Percentiles rank a stretch among this genome's conserved stretches.
phyloP scores from a whole-genome alignment of 2,113 vertebrate species.

The Ptilorrhoa leucosticta region DNA sequence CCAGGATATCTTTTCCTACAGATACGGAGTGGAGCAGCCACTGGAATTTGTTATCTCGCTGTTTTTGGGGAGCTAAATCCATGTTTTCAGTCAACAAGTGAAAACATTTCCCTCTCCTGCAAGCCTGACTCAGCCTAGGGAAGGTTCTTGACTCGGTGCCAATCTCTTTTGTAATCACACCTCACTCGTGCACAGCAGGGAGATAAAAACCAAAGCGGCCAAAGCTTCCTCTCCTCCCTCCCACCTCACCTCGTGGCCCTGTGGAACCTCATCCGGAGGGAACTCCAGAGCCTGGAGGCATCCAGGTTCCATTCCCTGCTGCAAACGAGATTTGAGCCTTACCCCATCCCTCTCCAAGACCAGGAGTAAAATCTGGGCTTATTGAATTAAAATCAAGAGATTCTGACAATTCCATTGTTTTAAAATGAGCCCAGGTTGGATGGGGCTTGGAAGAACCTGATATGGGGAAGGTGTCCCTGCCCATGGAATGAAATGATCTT shows the following conservation, averaged over 20 bases:
- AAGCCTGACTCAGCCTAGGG: background rate
- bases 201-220: background rate
- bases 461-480: background rate
- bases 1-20: background rate
- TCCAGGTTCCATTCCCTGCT: background rate
- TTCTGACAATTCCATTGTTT: background rate
- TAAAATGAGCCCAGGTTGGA: background rate
- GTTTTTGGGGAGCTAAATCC: background rate
- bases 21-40: background rate
- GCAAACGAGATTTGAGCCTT: background rate
- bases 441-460: background rate
- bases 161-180: background rate
- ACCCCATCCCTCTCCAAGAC: rapidly evolving
- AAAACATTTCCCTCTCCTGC: background rate
- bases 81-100: background rate
- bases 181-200: background rate
- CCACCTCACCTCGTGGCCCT: rapidly evolving
- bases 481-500: background rate
- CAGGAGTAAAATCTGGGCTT: background rate
- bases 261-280: background rate
- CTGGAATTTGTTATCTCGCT: rapidly evolving
- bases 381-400: background rate
- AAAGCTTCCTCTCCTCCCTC: background rate
- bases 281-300: background rate
- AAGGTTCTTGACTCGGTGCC: background rate